Evolutionary conservation across 2,113 vertebrate genomes (phyloP).

Genomic region (Myrmophylax atrothorax): DNA sequence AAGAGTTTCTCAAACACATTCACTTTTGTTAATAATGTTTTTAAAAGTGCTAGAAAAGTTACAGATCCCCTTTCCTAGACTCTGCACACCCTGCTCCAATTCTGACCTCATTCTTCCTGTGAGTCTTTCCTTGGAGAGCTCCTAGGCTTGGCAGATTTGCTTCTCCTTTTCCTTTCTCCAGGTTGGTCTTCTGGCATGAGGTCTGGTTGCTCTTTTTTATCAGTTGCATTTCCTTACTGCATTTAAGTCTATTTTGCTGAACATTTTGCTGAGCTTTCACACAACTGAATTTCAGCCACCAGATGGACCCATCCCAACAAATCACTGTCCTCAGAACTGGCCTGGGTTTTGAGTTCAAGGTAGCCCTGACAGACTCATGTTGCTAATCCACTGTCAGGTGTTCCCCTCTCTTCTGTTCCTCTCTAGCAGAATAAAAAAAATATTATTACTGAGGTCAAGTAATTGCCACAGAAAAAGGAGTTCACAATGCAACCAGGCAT

Average conservation of each 20-base stretch:
- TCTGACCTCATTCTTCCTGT: constrained; percentile 51
- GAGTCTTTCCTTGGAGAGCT: constrained; percentile 46
- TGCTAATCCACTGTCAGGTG: neutral
- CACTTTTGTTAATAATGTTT: neutral
- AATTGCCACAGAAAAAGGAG: neutral
- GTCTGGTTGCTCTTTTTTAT: constrained; percentile 2
- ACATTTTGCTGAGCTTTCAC: neutral
- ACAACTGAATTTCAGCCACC: neutral
- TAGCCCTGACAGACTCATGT: neutral
- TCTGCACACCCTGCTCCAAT: neutral
- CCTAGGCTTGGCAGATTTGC: neutral
- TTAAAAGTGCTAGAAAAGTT: neutral
- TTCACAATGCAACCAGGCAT: rapidly evolving
- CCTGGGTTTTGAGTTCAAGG: neutral
- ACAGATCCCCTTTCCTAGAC: constrained; percentile 23
- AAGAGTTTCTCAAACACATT: neutral
- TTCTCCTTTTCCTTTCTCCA: neutral
- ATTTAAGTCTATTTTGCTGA: neutral
- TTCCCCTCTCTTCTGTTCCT: neutral
- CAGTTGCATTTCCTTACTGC: neutral
- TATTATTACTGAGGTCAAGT: neutral
- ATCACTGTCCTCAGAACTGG: neutral
- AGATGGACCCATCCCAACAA: neutral
- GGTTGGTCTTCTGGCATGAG: constrained; percentile 27
- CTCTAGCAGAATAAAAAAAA: neutral